These are phyloP conservation scores for Cyclura pinguis DNA, from an alignment of 2,797 vertebrate species.

Conservation along the genomic window DNA sequence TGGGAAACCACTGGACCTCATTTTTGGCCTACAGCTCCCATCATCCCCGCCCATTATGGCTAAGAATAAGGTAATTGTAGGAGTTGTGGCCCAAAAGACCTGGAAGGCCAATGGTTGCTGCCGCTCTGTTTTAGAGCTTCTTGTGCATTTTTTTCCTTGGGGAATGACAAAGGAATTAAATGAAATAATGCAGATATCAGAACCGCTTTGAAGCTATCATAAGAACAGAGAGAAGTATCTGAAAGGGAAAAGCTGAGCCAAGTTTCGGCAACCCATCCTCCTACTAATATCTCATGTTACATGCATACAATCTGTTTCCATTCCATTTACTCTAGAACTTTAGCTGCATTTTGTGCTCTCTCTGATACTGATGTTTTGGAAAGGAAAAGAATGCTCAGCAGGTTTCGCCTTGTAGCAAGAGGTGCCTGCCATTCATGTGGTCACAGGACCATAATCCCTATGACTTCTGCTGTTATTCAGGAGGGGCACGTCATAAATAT, in stretches of 20 bases:
- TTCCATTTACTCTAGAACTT: neutral
- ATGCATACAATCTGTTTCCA: neutral
- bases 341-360: neutral
- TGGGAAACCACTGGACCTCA: no score
- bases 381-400: neutral
- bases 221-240: neutral
- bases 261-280: neutral
- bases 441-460: no score
- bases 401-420: no score
- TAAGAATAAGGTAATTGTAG: no score
- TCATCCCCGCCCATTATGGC: no score
- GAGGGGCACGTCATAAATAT: neutral
- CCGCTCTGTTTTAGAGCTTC: no score
- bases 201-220: neutral
- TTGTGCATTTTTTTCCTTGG: no score
- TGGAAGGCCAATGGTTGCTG: no score
- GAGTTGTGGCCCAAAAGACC: no score
- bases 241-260: neutral
- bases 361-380: neutral
- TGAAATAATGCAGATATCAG: neutral
- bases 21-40: no score
- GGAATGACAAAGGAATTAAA: no score
- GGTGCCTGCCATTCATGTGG: neutral
- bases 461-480: neutral
- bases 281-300: neutral